phyloP scores from a whole-genome alignment of 1,140 invertebrate species.

The Danaus plexippus region DNA sequence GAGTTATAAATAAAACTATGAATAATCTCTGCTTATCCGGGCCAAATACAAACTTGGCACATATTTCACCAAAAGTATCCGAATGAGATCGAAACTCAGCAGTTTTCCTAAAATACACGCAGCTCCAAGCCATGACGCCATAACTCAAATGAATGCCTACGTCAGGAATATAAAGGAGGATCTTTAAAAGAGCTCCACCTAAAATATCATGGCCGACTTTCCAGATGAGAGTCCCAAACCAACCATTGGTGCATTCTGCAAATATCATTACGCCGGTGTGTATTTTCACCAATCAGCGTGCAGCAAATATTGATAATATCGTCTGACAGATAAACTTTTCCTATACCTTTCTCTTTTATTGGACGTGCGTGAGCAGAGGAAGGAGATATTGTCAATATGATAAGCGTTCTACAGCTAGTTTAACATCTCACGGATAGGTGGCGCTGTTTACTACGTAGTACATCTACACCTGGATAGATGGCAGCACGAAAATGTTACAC shows the following conservation, averaged over 20 bases:
- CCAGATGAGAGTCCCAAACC: conserved; percentile 29
- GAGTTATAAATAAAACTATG: conserved; percentile 11
- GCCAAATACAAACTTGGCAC: conserved; percentile 21
- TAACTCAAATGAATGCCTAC: conserved; percentile 68
- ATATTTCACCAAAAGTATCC: conserved; percentile 43
- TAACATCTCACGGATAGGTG: conserved; percentile 35
- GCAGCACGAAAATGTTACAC: conserved; percentile 22
- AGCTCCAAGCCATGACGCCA: conserved; percentile 54
- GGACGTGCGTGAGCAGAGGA: conserved; percentile 34
- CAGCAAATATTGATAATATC: conserved; percentile 36
- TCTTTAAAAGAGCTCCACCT: conserved; percentile 52
- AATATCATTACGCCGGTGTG: conserved; percentile 33
- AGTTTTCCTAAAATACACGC: conserved; percentile 57
- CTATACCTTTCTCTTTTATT: conserved; percentile 38
- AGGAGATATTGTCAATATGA: conserved; percentile 31
- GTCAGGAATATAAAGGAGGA: conserved; percentile 69
- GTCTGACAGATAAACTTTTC: conserved; percentile 38
- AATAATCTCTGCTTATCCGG: conserved; percentile 24
- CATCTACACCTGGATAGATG: conserved; percentile 25
- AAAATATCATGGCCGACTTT: conserved; percentile 58
- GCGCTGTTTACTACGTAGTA: conserved; percentile 37
- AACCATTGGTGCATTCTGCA: conserved; percentile 47
- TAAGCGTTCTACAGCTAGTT: neutral
- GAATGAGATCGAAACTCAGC: conserved; percentile 47
- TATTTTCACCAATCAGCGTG: conserved; percentile 54